Evolutionary conservation across 2,888 invertebrate species (phyloP).

Genomic region (Gymnocheta viridis): DNA sequence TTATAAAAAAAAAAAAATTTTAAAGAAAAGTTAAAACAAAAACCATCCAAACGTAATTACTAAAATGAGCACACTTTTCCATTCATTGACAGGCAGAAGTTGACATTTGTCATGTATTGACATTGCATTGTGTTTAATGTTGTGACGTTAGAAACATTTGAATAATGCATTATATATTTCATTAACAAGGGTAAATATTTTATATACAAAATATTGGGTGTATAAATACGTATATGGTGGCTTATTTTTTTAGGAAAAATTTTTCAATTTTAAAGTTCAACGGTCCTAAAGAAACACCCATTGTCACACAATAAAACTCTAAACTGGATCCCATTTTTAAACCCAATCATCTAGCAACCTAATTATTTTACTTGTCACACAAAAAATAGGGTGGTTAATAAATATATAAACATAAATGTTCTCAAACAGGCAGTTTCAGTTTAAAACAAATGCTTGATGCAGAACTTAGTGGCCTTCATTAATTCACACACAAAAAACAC

Average conservation of each 20-base stretch:
- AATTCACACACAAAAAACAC: background rate
- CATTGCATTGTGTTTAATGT: slow-evolving; percentile 34
- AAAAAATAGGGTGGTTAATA: too few species aligned
- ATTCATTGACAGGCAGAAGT: slow-evolving; percentile 15
- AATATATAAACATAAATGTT: background rate
- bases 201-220: background rate
- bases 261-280: too few species aligned
- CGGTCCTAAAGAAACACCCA: too few species aligned
- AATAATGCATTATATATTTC: slow-evolving; percentile 28
- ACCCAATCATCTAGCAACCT: too few species aligned
- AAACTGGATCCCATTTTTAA: too few species aligned
- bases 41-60: background rate
- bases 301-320: too few species aligned
- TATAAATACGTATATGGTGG: background rate
- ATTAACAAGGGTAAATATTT: slow-evolving; percentile 31
- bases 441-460: background rate
- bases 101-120: slow-evolving; percentile 42
- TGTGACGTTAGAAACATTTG: slow-evolving; percentile 1
- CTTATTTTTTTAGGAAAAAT: too few species aligned
- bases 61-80: slow-evolving; percentile 11
- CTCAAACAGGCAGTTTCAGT: background rate
- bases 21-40: background rate
- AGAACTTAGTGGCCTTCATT: background rate
- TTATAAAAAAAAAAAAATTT: background rate
- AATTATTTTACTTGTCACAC: too few species aligned